Percentiles rank a stretch among this genome's conserved stretches.
phyloP scores from a whole-genome alignment of 2,888 invertebrate species.

The Lithophane socia region DNA sequence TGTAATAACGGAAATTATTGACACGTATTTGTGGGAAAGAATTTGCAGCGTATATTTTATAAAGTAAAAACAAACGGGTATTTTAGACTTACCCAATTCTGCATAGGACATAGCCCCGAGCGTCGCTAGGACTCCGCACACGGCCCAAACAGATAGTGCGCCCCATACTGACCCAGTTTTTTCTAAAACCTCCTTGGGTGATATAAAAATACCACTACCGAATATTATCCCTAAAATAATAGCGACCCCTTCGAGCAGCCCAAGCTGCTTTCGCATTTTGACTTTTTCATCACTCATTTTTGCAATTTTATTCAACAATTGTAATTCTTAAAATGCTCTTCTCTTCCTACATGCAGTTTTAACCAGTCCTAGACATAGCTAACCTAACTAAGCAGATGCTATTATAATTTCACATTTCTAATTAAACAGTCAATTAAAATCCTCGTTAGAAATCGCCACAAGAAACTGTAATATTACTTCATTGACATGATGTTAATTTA shows the following conservation, averaged over 20 bases:
- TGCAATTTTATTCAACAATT: constrained; percentile 8
- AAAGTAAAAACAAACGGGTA: constrained; percentile 16
- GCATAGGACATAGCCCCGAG: constrained; percentile 99
- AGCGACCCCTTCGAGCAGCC: constrained; percentile 97
- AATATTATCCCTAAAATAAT: constrained; percentile 98
- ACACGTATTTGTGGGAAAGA: background rate
- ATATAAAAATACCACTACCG: constrained; percentile 98
- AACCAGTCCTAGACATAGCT: constrained; percentile 28
- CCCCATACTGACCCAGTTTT: constrained; percentile 97
- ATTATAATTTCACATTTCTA: constrained; percentile 71
- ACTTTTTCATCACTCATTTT: constrained; percentile 90
- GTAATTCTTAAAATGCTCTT: constrained; percentile 9
- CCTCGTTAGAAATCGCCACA: background rate
- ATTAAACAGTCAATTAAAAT: constrained; percentile 32
- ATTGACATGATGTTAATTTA: constrained; percentile 2
- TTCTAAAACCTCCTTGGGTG: constrained; percentile 97
- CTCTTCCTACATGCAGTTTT: background rate
- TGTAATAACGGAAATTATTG: constrained; percentile 5
- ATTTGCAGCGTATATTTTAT: background rate
- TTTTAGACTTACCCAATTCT: constrained; percentile 93
- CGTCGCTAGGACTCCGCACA: constrained; percentile 97
- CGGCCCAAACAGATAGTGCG: constrained; percentile 96
- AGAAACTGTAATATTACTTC: constrained; percentile 3
- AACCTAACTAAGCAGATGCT: constrained; percentile 56
- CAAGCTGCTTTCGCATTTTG: constrained; percentile 96